Base-by-base conservation (phyloP, 2,113 vertebrate species). In the Otolemur garnettii region DNA sequence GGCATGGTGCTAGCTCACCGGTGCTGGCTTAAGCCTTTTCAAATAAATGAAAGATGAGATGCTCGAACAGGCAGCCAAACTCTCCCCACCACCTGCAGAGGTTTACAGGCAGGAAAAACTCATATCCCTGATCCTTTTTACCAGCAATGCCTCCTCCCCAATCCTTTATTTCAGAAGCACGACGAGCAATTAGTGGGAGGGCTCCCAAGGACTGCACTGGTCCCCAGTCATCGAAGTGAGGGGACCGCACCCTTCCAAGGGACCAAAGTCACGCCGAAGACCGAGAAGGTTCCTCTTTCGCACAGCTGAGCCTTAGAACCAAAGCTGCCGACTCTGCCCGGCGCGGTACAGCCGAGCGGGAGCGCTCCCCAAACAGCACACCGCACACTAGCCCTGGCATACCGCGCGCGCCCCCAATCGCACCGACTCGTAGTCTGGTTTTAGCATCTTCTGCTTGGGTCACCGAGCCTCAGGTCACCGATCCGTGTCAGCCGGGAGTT, bases 161-260 rank as follows among this genome's bases (percentile, higher is more conserved):
- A 55, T 21, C 45, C 45, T 72, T 66, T 28, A 26, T 86, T 89
- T 91, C 84, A 78, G 59, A 75, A 53, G 57, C 59, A 28, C 0
- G 28, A 28, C 0, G 28, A 83, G 78, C 64, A 19, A 19, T 14
- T 42, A 59, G 17, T 42, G 66, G 17, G 24, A 77, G n/a, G 35
- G 33, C 28, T 80, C 64, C 66, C 55, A 59, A 71, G 66, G 62
- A 42, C 26, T 22, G 84, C 66, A 4, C 0, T 21, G 82, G 60
- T 9, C 59, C n/a, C 24, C 45, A 35, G 72, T 26, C 55, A 38
- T 42, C 42, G 0, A 33, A 64, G 87, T 11, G 75, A 83, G 15
- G 74, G 55, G 62, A 72, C 96, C 96, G 79, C 97, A 57, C 97
- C 96, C 96, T 90, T 89, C 83, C 13, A 7, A 74, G 68, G 68